These are phyloP conservation scores for Drosophila lini DNA, from an alignment of 1,140 invertebrate genomes.

Conservation along the genomic window DNA sequence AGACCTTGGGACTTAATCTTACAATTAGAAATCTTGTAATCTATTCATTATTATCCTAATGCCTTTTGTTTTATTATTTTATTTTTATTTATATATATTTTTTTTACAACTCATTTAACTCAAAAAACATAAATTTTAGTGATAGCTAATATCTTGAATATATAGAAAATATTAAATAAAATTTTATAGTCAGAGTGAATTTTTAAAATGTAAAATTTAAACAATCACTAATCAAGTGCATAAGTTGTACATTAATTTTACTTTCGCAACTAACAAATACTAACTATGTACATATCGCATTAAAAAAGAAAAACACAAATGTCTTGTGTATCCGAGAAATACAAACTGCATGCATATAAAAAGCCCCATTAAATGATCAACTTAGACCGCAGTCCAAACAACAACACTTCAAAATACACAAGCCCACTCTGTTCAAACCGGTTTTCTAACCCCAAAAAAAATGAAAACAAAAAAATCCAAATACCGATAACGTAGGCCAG, in stretches of 20 bases:
- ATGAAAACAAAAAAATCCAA: not conserved
- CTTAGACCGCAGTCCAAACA: conserved; percentile 4
- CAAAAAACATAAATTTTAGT: too few species aligned
- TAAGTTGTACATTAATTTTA: not conserved
- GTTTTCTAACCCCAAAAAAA: conserved; percentile 18
- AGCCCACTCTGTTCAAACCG: conserved; percentile 11
- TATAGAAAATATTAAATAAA: not conserved
- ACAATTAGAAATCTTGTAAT: too few species aligned
- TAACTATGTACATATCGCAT: not conserved
- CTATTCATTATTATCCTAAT: too few species aligned
- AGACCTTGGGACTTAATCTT: too few species aligned
- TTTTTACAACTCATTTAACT: too few species aligned
- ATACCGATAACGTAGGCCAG: conserved; percentile 5
- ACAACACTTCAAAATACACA: conserved; percentile 8
- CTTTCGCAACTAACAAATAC: not conserved
- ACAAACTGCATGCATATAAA: not conserved
- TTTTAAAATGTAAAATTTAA: not conserved
- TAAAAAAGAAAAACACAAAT: not conserved
- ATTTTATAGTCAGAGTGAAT: not conserved
- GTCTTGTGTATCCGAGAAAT: conserved; percentile 6
- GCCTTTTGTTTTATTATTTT: too few species aligned
- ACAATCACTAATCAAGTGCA: not conserved
- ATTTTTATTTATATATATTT: too few species aligned
- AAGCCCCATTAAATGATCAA: conserved; percentile 19
- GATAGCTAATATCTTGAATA: too few species aligned